Conservation (phyloP, 2,797 vertebrate species). For the Sebastes ruberrimus region DNA sequence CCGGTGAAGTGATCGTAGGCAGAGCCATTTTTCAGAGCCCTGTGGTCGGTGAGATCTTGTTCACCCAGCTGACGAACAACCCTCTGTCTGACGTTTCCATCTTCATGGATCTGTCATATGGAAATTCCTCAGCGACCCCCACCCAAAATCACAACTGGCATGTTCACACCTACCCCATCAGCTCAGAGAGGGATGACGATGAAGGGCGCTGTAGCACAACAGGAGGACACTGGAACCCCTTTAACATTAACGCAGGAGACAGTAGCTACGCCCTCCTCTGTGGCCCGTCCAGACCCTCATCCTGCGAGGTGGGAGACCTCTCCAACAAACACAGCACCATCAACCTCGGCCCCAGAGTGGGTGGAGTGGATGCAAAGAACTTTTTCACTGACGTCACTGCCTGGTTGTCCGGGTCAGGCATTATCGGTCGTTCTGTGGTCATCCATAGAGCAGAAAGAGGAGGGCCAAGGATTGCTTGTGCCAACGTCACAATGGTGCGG, state of each 20-base stretch:
- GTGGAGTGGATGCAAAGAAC: slow-evolving; percentile 62
- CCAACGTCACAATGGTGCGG: slow-evolving; percentile 80
- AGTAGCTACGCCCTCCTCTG: slow-evolving; percentile 76
- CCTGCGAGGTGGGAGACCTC: slow-evolving; percentile 85
- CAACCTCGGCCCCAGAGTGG: slow-evolving; percentile 52
- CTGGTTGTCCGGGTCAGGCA: slow-evolving; percentile 64
- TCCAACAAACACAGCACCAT: slow-evolving; percentile 73
- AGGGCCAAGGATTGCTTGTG: slow-evolving; percentile 78
- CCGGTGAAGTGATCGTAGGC: slow-evolving; percentile 73
- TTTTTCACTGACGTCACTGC: slow-evolving; percentile 84
- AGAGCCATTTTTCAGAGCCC: slow-evolving; percentile 73
- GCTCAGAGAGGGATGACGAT: slow-evolving; percentile 78
- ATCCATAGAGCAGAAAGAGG: slow-evolving; percentile 71
- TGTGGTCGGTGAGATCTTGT: slow-evolving; percentile 80
- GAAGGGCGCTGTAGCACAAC: slow-evolving; percentile 69
- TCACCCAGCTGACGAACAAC: slow-evolving; percentile 76
- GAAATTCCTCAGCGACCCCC: slow-evolving; percentile 37
- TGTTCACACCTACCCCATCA: slow-evolving; percentile 80
- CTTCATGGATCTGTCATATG: slow-evolving; percentile 80
- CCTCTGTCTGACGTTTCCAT: slow-evolving; percentile 83
- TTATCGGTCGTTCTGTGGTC: slow-evolving; percentile 82
- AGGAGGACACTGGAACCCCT: slow-evolving; percentile 84
- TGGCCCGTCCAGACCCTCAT: slow-evolving; percentile 64
- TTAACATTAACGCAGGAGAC: slow-evolving; percentile 48
- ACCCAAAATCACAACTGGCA: slow-evolving; percentile 85